Conservation (phyloP, 2,113 vertebrate genomes). For the Potamarius usumacintae region DNA sequence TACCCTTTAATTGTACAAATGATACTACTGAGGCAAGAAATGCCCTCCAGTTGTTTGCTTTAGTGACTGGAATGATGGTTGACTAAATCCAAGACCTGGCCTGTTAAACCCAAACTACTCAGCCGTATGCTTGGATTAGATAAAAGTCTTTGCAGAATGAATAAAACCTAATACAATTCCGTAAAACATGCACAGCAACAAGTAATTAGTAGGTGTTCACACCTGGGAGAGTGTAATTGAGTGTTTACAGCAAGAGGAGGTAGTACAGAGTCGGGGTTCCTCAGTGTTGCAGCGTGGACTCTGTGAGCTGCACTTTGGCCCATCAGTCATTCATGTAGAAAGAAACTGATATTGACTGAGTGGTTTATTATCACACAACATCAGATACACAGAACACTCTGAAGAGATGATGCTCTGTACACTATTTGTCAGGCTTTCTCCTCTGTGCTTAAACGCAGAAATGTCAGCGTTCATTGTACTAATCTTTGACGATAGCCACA, state of each 20-base stretch:
- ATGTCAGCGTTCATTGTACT: neutral
- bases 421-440: neutral
- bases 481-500: neutral
- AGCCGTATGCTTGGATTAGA: neutral
- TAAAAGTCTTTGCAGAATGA: neutral
- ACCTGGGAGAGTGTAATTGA: neutral
- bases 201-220: neutral
- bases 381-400: neutral
- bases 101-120: neutral
- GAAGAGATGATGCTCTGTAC: neutral
- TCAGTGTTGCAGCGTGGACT: neutral
- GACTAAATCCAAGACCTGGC: neutral
- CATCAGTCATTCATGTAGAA: slow-evolving; percentile 10
- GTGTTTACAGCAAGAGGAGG: slow-evolving; percentile 16
- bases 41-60: neutral
- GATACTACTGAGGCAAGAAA: neutral
- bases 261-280: neutral
- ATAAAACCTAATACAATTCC: neutral
- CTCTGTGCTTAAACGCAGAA: neutral
- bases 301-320: slow-evolving; percentile 8
- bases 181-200: neutral
- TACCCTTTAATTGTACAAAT: neutral
- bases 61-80: no score
- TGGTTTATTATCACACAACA: slow-evolving; percentile 23
- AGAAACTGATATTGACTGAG: neutral